A percentile compares a stretch with the other conserved stretches of the same genome.
phyloP scores from a whole-genome alignment of 1,140 invertebrate species.

The Ruditapes philippinarum region DNA sequence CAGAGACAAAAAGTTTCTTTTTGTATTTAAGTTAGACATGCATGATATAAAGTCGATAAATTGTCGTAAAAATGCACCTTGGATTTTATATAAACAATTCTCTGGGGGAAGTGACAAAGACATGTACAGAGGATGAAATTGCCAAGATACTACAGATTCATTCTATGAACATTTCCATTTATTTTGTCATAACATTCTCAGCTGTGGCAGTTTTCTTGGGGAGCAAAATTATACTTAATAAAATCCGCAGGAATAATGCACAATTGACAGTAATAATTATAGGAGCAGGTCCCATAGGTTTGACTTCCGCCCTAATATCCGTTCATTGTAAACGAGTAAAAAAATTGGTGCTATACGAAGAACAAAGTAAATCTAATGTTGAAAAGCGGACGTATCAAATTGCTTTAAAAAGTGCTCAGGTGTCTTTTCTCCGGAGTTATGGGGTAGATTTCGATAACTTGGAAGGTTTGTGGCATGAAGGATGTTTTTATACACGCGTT shows the following conservation, averaged over 20 bases:
- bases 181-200: slow-evolving; percentile 75
- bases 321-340: slow-evolving; percentile 74
- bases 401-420: slow-evolving; percentile 77
- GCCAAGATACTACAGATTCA: neutral
- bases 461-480: slow-evolving; percentile 82
- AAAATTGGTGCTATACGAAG: slow-evolving; percentile 77
- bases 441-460: slow-evolving; percentile 85
- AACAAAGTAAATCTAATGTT: slow-evolving; percentile 71
- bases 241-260: too few species aligned
- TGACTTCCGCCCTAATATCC: slow-evolving; percentile 76
- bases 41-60: too few species aligned
- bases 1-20: too few species aligned
- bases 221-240: slow-evolving; percentile 73
- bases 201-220: slow-evolving; percentile 77
- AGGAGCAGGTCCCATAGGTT: slow-evolving; percentile 81
- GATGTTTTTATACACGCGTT: slow-evolving; percentile 81
- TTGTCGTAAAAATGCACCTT: too few species aligned
- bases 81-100: slow-evolving; percentile 5
- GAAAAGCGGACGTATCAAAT: slow-evolving; percentile 81
- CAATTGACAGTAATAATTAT: slow-evolving; percentile 76
- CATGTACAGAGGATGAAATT: slow-evolving; percentile 26
- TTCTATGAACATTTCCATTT: slow-evolving; percentile 54
- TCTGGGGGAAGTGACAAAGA: neutral
- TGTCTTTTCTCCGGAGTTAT: slow-evolving; percentile 75
- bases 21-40: too few species aligned